Conservation (phyloP, 2,888 invertebrate genomes). For the Luperina testacea region DNA sequence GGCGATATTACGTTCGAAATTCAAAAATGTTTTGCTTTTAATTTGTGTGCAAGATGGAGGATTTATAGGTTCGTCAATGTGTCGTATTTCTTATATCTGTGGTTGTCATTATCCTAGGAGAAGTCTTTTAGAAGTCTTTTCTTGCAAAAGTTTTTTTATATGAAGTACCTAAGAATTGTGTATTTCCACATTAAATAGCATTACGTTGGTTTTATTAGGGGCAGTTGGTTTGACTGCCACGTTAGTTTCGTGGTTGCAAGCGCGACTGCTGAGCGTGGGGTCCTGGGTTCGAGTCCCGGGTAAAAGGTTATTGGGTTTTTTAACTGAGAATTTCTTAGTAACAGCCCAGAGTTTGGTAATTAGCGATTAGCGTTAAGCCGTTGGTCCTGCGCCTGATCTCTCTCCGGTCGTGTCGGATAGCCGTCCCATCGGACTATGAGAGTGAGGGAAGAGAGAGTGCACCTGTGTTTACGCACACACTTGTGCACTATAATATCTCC, state of each 20-base stretch:
- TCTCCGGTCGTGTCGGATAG: too few species aligned
- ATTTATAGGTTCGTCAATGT: not conserved
- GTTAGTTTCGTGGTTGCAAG: not conserved
- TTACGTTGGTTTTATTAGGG: not conserved
- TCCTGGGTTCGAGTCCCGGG: not conserved
- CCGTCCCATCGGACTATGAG: too few species aligned
- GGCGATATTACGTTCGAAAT: constrained; percentile 45
- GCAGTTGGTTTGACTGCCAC: not conserved
- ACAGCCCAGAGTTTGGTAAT: too few species aligned
- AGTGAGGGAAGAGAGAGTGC: too few species aligned
- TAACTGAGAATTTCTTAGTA: too few species aligned
- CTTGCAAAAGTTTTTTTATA: not conserved
- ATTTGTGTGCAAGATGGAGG: constrained; percentile 31
- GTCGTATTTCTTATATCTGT: not conserved
- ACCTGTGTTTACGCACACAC: too few species aligned
- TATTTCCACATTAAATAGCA: not conserved
- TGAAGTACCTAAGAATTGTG: not conserved
- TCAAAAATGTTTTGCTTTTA: constrained; percentile 39
- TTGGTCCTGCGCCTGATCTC: too few species aligned
- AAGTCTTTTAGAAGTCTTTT: too few species aligned
- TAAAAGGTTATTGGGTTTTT: not conserved
- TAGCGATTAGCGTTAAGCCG: too few species aligned
- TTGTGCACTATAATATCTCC: too few species aligned
- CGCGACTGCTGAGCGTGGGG: not conserved
- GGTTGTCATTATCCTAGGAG: not conserved